Evolutionary conservation across 2,888 invertebrate species (phyloP), one percentile per base, ranked within the genome.

Genomic region (Arctia plantaginis): DNA sequence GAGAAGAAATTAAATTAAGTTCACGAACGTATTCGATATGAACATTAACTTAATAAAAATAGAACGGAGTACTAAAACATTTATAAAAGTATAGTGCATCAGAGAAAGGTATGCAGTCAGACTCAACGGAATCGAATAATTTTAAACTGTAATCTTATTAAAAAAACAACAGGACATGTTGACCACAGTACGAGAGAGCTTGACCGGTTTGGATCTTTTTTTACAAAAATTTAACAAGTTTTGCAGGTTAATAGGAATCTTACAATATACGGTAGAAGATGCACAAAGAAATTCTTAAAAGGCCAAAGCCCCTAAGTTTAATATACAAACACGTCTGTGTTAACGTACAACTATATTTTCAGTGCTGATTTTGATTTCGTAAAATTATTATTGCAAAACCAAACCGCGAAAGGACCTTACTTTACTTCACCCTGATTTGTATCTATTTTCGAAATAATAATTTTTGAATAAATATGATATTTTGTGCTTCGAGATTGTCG

Each of bases 221-320:
- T 47, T 47, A 39, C 47, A 69, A 69, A n/a, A 55, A 33, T 15
- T 39, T 13, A 69, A 39, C 71, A 72, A 66, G 66, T 73, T 73
- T 65, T 68, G 27, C 47, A 59, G 65, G 44, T 44, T 59, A 73
- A 35, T 51, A 59, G 59, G 69, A 73, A 73, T 15, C 30, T 67
- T 73, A 68, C 51, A 66, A 59, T 74, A 72, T 23, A 70, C 20
- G 27, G 62, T 20, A 41, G 3, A 70, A 70, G 70, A 70, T 70
- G 70, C 62, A 62, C 70, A 59, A 62, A 70, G 62, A 77, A 68
- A 75, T 70, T 70, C 62, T 41, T 20, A 18, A 44, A 62, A 62
- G 70, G 41, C n/a, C 65, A 59, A 62, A 62, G 62, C 62, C 69
- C 30, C 30, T 30, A 0, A 12, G 23, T 33, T 67, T 47, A 33